phyloP scores from a whole-genome alignment of 2,797 vertebrate species.

The Danio albolineatus region DNA sequence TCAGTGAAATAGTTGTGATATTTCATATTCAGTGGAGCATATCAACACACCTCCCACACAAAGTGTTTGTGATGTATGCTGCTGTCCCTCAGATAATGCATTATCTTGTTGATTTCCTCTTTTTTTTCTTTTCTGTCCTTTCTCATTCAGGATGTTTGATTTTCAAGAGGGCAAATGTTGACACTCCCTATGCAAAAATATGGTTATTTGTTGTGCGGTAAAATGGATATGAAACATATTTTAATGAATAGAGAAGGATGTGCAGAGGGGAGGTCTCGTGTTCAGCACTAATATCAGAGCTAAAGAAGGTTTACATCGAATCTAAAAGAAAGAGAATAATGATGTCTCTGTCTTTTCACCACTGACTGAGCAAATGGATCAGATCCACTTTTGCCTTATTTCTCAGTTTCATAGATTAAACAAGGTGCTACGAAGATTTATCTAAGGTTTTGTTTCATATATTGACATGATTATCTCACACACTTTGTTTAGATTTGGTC shows the following conservation, averaged over 20 bases:
- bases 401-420: too few species aligned
- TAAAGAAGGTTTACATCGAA: not conserved
- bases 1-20: not conserved
- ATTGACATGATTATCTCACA: too few species aligned
- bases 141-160: not conserved
- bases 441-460: too few species aligned
- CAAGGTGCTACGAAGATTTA: too few species aligned
- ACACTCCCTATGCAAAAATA: not conserved
- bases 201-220: not conserved
- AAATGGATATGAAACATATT: conserved; percentile 2
- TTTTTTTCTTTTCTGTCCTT: not conserved
- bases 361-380: too few species aligned
- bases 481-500: too few species aligned
- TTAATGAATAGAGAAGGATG: not conserved
- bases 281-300: not conserved
- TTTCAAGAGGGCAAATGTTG: conserved; percentile 4
- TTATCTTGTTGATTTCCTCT: conserved; percentile 18
- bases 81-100: not conserved
- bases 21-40: not conserved
- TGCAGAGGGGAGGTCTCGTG: not conserved
- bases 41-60: not conserved
- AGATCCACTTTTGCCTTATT: too few species aligned
- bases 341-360: not conserved
- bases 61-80: conserved; percentile 25
- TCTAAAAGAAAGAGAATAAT: not conserved